Base-by-base conservation (phyloP, 2,797 vertebrate species). In the Cichlasoma orientale region DNA sequence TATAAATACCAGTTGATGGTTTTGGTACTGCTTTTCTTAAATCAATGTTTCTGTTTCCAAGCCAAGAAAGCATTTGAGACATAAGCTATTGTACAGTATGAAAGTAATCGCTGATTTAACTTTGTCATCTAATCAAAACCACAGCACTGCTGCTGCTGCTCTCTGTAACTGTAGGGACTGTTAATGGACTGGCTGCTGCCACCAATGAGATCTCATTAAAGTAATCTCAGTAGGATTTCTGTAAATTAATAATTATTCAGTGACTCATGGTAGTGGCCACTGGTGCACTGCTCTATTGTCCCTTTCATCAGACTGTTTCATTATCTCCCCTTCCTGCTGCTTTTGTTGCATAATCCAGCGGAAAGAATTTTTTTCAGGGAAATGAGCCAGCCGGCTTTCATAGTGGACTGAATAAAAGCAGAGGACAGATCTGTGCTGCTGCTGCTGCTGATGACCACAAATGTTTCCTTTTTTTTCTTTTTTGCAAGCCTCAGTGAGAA, bases 271-370 rank as follows among this genome's bases (percentile, higher is more conserved):
- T 61, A 38, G 81, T 75, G 72, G 47, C 72, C 86, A 79, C 53
- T 89, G 76, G 80, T 77, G 83, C 75, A 80, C 14, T 72, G 82
- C 83, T 82, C 84, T 88, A 13, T 80, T 78, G 78, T 77, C 75
- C 55, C 75, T 87, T 88, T 86, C 84, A 86, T 84, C 80, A 80
- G 79, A 84, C 75, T 78, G 50, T 88, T 89, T 88, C 84, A 88
- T 90, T 91, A 90, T 88, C 86, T 88, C 79, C 56, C n/a, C 88
- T 92, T 92, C 90, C 90, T 91, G 87, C 82, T 88, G 91, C 84
- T 90, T 87, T 88, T 90, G 90, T 91, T 93, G 86, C 83, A 29
- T 91, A 92, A 93, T 92, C 83, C 86, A 86, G 87, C 41, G 77
- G 88, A 92, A 90, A 83, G 47, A 82, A 57, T 88, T 80, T 88